phyloP scores from a whole-genome alignment of 2,888 invertebrate genomes.

The Charanyca ferruginea region DNA sequence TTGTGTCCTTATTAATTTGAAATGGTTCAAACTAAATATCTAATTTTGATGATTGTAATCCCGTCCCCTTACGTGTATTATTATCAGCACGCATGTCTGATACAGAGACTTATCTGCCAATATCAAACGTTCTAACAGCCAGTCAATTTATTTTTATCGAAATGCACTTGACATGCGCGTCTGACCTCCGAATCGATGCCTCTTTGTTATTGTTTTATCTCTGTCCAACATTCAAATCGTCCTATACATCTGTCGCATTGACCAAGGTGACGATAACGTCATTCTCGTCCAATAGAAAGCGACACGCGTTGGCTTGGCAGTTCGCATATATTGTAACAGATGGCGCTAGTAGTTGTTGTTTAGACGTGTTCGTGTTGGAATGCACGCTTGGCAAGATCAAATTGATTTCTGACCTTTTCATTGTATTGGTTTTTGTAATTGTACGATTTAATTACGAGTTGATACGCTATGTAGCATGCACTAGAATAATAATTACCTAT shows the following conservation, averaged over 20 bases:
- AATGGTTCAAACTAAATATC: not conserved
- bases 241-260: conserved; percentile 64
- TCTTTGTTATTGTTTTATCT: conserved; percentile 86
- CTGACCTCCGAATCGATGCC: conserved; percentile 88
- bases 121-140: conserved; percentile 38
- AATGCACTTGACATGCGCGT: conserved; percentile 87
- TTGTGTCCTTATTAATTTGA: not conserved
- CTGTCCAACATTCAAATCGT: conserved; percentile 65
- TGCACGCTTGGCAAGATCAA: conserved; percentile 55
- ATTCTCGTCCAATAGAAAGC: conserved; percentile 73
- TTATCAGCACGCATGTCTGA: conserved; percentile 1
- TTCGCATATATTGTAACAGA: conserved; percentile 76
- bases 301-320: conserved; percentile 64
- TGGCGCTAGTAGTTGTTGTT: conserved; percentile 76
- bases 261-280: conserved; percentile 74
- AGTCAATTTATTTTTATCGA: conserved; percentile 77
- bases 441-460: conserved; percentile 52
- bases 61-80: conserved; percentile 1
- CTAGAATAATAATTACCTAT: conserved; percentile 42
- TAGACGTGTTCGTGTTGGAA: conserved; percentile 30
- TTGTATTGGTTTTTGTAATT: conserved; percentile 53
- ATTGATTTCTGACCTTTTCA: conserved; percentile 59
- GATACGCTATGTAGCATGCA: conserved; percentile 43
- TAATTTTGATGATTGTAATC: not conserved
- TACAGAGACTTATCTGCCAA: conserved; percentile 26